phyloP scores from a whole-genome alignment of 2,797 vertebrate species.

The Rhinella marina region DNA sequence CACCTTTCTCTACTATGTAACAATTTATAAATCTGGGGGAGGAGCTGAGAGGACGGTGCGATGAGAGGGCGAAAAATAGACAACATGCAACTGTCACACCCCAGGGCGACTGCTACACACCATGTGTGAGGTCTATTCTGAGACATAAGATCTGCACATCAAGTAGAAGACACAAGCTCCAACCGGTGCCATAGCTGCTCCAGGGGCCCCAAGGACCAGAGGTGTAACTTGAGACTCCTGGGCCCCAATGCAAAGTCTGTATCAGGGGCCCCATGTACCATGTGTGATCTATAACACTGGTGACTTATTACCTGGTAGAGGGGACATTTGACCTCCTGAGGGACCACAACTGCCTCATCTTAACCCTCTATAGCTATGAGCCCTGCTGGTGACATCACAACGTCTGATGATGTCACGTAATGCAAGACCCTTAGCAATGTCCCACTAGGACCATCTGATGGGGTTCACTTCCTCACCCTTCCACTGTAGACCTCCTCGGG shows the following conservation, averaged over 20 bases:
- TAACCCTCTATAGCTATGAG: no score
- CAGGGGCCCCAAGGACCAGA: no score
- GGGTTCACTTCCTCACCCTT: no score
- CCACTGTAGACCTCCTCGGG: no score
- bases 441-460: no score
- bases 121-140: slow-evolving; percentile 14
- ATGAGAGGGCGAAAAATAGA: slow-evolving; percentile 21
- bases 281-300: no score
- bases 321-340: neutral
- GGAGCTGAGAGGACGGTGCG: slow-evolving; percentile 14
- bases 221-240: no score
- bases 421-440: neutral
- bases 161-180: neutral
- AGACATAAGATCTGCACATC: neutral
- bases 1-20: slow-evolving; percentile 32
- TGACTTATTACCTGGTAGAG: no score
- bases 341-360: no score
- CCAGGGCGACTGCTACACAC: slow-evolving; percentile 18
- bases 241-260: no score
- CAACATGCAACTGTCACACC: neutral
- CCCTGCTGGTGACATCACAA: neutral
- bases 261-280: neutral
- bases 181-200: no score
- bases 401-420: neutral
- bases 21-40: neutral